phyloP scores from a whole-genome alignment of 1,140 invertebrate species.

The Cyrtorhinus lividipennis region DNA sequence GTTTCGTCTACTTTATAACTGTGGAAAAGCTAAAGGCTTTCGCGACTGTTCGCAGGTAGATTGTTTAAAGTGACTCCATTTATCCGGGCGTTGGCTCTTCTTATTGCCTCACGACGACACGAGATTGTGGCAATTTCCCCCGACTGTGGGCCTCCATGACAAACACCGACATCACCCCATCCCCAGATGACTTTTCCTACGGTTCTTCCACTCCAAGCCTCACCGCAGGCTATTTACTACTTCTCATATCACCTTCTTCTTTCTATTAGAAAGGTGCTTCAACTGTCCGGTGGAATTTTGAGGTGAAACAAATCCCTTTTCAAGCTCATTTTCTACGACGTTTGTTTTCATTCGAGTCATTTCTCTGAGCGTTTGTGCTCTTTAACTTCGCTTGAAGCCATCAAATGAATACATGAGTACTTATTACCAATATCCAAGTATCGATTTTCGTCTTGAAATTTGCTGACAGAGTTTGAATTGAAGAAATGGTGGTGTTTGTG shows the following conservation, averaged over 20 bases:
- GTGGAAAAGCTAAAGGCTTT: neutral
- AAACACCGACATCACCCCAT: neutral
- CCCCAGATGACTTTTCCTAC: neutral
- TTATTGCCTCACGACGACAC: slow-evolving; percentile 3
- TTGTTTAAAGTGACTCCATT: slow-evolving; percentile 6
- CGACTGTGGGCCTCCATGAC: neutral
- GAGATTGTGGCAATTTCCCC: slow-evolving; percentile 7
- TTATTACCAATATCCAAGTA: too few relatives aligned
- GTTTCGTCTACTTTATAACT: slow-evolving; percentile 5
- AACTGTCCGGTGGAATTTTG: neutral
- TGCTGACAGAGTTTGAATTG: too few relatives aligned
- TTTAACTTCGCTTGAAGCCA: too few relatives aligned
- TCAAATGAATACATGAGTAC: too few relatives aligned
- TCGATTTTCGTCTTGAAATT: too few relatives aligned
- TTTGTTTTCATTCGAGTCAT: neutral
- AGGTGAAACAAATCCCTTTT: neutral
- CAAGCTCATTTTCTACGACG: neutral
- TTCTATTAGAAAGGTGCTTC: neutral
- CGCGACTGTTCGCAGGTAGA: slow-evolving; percentile 4
- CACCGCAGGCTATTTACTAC: neutral
- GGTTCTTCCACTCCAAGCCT: too few relatives aligned
- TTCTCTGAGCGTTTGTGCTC: too few relatives aligned
- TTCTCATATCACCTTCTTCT: neutral
- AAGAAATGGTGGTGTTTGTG: too few relatives aligned
- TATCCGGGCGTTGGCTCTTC: neutral